Conservation (phyloP, 2,888 invertebrate species). For the Ditula angustiorana region DNA sequence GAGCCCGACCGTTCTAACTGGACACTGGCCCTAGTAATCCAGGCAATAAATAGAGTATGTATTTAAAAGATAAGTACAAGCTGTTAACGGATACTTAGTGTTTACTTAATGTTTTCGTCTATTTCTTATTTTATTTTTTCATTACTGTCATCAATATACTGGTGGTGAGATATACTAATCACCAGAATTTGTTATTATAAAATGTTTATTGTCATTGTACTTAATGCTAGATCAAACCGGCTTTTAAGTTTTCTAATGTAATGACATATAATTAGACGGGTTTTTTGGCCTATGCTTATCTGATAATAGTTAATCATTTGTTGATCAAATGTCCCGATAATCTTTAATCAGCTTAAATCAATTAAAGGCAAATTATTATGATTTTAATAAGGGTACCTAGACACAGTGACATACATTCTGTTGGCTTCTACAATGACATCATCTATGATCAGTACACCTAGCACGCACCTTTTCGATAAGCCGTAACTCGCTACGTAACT, state of each 20-base stretch:
- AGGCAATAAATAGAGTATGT: slow-evolving; percentile 30
- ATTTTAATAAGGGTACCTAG: too few relatives aligned
- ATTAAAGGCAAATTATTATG: not conserved
- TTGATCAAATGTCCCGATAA: slow-evolving; percentile 9
- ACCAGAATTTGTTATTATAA: slow-evolving; percentile 22
- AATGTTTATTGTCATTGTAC: slow-evolving; percentile 21
- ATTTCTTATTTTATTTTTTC: slow-evolving; percentile 48
- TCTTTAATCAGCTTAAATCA: not conserved
- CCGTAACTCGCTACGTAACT: too few relatives aligned
- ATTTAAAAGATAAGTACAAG: slow-evolving; percentile 71
- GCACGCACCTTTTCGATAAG: too few relatives aligned
- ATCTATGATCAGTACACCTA: too few relatives aligned
- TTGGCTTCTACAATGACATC: too few relatives aligned
- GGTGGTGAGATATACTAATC: slow-evolving; percentile 40
- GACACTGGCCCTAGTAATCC: slow-evolving; percentile 23
- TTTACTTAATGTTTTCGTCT: slow-evolving; percentile 45
- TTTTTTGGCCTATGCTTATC: slow-evolving; percentile 13
- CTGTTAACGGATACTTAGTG: slow-evolving; percentile 54
- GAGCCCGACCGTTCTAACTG: slow-evolving; percentile 12
- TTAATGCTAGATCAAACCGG: not conserved
- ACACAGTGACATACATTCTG: too few relatives aligned
- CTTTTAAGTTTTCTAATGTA: slow-evolving; percentile 1
- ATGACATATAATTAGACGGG: not conserved
- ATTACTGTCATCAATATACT: slow-evolving; percentile 52
- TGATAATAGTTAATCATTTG: slow-evolving; percentile 11